Evolutionary conservation across 1,140 invertebrate species (phyloP).

Genomic region (Sminthurides bifidus): DNA sequence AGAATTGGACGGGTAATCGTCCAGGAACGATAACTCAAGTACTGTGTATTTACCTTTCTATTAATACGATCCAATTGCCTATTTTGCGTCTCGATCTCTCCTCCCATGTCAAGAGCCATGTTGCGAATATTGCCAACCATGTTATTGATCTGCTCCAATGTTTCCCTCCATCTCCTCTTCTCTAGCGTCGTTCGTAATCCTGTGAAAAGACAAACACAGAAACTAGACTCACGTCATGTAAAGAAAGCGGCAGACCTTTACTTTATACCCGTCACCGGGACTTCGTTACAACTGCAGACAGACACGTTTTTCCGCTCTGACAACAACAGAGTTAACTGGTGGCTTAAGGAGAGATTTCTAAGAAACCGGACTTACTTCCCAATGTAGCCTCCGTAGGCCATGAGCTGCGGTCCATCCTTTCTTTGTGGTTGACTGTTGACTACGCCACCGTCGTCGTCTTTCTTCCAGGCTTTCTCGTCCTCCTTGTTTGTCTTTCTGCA

Average conservation of each 20-base stretch:
- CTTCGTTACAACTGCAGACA: too few relatives aligned
- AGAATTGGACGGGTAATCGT: too few relatives aligned
- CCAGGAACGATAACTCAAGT: too few relatives aligned
- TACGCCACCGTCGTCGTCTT: conserved; percentile 50
- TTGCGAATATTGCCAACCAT: conserved; percentile 56
- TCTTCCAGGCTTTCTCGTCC: conserved; percentile 50
- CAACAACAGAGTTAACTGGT: too few relatives aligned
- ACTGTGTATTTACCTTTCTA: conserved; percentile 46
- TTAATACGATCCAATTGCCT: conserved; percentile 49
- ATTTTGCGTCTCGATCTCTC: conserved; percentile 51
- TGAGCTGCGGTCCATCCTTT: conserved; percentile 5
- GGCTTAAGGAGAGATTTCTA: too few relatives aligned
- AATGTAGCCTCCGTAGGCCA: conserved; percentile 42
- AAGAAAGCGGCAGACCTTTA: too few relatives aligned
- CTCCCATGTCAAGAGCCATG: conserved; percentile 57
- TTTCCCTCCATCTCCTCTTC: conserved; percentile 40
- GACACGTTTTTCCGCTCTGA: too few relatives aligned
- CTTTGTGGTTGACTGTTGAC: conserved; percentile 49
- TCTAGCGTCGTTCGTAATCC: conserved; percentile 36
- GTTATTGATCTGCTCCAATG: conserved; percentile 44
- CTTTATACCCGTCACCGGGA: too few relatives aligned
- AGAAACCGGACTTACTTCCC: conserved; percentile 41
- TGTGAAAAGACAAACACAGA: not conserved
- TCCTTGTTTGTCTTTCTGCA: conserved; percentile 51
- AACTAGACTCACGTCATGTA: not conserved